Base-by-base conservation (phyloP, 2,888 invertebrate genomes). In the Protodeltote pygarga region DNA sequence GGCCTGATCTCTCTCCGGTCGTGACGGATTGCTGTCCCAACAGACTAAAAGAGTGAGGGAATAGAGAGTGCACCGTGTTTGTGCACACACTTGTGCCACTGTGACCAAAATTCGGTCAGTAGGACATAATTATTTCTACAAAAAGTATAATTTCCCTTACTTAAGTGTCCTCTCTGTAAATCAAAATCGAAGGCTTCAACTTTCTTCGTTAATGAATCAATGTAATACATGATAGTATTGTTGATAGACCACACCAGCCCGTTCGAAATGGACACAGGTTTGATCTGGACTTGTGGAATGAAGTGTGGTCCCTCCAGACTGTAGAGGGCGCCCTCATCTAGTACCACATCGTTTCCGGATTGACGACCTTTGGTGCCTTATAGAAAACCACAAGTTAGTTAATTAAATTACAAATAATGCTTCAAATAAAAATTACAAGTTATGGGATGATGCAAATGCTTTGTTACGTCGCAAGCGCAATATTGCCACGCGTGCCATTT, bases 181-280 rank as follows among this genome's bases (percentile, higher is more conserved):
- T 95, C 89, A 71, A 92, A 96, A 72, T 95, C 94, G 69, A 94
- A 96, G 5, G 92, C 93, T 41, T 89, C 93, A 8, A 96, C 87
- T 64, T 92, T 88, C 16, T 45, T 45, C 1, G 61, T 24, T 3
- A 89, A 83, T 0, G 95, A 94, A 74, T 96, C 96, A 27, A 95
- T 94, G 79, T 94, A 96, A 78, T 94, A 96, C 79, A 96, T 88
- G 23, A 90, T 89, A 27, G 48, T 65, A 28, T 61, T 65, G 19
- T 66, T 68, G 1, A 58, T 39, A 1, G 91, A 93, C 95, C 95
- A 96, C 3, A 93, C 93, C 11, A 96, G 73, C 0, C 96, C 96
- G 68, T 96, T 96, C 28, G 95, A 95, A 32, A 95, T 92, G 15
- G 92, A 88, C 5, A 94, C 93, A 1, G 74, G 69, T 5, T 61